Evolutionary conservation across 2,888 invertebrate genomes (phyloP).

Genomic region (Harmothoe impar): DNA sequence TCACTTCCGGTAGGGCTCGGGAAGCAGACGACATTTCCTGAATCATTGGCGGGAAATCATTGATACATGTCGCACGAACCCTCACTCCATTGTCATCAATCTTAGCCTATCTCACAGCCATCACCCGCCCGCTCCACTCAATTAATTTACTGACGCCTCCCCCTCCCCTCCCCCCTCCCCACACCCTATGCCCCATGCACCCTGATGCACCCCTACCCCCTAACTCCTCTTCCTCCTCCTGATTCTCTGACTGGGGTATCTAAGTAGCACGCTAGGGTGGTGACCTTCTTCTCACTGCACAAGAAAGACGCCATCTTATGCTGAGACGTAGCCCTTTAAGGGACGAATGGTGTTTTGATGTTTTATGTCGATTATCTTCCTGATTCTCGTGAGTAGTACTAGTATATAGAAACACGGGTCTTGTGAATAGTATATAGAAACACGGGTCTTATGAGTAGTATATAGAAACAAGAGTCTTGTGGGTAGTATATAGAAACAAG

Average conservation of each 20-base stretch:
- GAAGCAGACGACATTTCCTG: constrained; percentile 25
- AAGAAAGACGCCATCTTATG: background rate
- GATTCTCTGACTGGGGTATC: constrained; percentile 36
- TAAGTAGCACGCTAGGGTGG: constrained; percentile 7
- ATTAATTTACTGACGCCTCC: constrained; percentile 59
- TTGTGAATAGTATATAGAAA: too few relatives aligned
- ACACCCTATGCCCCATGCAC: background rate
- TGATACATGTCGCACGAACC: constrained; percentile 58
- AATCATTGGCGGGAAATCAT: constrained; percentile 57
- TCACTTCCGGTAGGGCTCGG: background rate
- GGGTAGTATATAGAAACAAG: too few relatives aligned
- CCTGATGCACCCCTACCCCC: background rate
- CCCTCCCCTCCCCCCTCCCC: background rate
- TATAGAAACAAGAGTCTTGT: too few relatives aligned
- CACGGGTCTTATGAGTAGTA: too few relatives aligned
- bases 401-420: too few relatives aligned
- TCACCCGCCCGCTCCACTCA: constrained; percentile 56
- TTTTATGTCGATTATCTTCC: too few relatives aligned
- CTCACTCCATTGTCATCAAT: constrained; percentile 60
- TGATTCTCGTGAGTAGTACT: too few relatives aligned
- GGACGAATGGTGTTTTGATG: too few relatives aligned
- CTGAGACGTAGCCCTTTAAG: too few relatives aligned
- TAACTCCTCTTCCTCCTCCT: background rate
- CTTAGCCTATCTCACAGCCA: constrained; percentile 59
- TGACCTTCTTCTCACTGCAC: background rate